These are phyloP conservation scores for Drosophila nr. medialis DNA, from an alignment of 2,888 invertebrate genomes.

Conservation along the genomic window DNA sequence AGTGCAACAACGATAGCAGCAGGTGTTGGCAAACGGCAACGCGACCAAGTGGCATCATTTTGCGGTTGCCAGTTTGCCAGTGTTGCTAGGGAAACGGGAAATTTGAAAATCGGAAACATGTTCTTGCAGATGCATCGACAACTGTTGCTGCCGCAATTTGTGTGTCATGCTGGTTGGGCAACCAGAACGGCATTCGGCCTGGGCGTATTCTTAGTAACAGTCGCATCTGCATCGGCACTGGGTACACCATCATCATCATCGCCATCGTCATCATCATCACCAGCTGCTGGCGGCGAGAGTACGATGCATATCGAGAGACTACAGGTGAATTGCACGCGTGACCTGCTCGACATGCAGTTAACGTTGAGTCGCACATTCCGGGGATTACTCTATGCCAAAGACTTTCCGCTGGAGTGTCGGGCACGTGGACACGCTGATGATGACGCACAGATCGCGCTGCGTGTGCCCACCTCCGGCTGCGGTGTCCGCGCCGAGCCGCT, in stretches of 20 bases:
- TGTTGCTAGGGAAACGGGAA: conserved; percentile 60
- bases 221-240: conserved; percentile 43
- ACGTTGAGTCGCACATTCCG: conserved; percentile 87
- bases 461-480: conserved; percentile 86
- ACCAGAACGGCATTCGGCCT: conserved; percentile 67
- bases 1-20: conserved; percentile 22
- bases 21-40: conserved; percentile 51
- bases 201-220: conserved; percentile 25
- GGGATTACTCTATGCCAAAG: conserved; percentile 90
- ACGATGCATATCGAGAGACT: conserved; percentile 85
- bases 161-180: conserved; percentile 82
- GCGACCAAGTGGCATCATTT: conserved; percentile 71
- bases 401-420: conserved; percentile 90
- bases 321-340: conserved; percentile 88
- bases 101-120: conserved; percentile 75
- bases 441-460: conserved; percentile 73
- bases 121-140: conserved; percentile 71
- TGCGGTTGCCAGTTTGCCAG: conserved; percentile 52
- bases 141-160: conserved; percentile 49
- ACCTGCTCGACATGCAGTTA: conserved; percentile 87
- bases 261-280: not conserved
- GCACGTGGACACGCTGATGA: conserved; percentile 86
- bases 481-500: conserved; percentile 88
- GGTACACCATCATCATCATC: conserved; percentile 22
- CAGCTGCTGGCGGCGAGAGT: not conserved